These are phyloP conservation scores for Manacus vitellinus DNA, from an alignment of 2,113 vertebrate species.

Conservation along the genomic window DNA sequence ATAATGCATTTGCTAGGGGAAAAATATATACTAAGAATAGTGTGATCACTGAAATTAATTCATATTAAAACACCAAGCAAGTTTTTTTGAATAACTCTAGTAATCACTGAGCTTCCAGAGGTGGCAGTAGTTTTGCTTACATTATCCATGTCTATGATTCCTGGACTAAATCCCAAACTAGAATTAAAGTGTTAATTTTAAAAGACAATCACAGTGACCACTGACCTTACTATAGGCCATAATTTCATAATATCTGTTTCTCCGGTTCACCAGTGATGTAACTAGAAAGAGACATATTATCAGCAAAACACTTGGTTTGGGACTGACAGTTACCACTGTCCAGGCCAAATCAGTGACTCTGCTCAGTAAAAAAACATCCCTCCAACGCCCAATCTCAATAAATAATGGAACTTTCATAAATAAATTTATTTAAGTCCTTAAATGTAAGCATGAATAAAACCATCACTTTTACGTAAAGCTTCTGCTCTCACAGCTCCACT, in stretches of 20 bases:
- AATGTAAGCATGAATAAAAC: rapidly evolving
- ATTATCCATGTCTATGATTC: rapidly evolving
- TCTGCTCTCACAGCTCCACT: rapidly evolving
- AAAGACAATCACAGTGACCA: neutral
- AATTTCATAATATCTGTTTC: neutral
- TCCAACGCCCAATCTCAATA: neutral
- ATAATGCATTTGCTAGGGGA: neutral
- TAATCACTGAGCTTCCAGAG: neutral
- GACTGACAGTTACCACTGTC: rapidly evolving
- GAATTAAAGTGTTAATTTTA: neutral
- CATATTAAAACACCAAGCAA: neutral
- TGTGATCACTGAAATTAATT: neutral
- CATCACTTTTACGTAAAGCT: rapidly evolving
- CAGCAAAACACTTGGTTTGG: neutral
- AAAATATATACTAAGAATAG: neutral
- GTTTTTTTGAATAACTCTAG: neutral
- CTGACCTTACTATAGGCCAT: neutral
- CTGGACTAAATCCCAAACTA: neutral
- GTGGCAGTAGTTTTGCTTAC: neutral
- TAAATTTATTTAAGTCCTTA: rapidly evolving
- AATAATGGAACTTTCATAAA: neutral
- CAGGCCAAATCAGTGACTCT: neutral
- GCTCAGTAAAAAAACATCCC: neutral
- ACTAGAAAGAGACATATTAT: rapidly evolving
- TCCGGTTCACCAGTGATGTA: neutral